phyloP scores from a whole-genome alignment of 2,888 invertebrate species.

The Catonia carolina region DNA sequence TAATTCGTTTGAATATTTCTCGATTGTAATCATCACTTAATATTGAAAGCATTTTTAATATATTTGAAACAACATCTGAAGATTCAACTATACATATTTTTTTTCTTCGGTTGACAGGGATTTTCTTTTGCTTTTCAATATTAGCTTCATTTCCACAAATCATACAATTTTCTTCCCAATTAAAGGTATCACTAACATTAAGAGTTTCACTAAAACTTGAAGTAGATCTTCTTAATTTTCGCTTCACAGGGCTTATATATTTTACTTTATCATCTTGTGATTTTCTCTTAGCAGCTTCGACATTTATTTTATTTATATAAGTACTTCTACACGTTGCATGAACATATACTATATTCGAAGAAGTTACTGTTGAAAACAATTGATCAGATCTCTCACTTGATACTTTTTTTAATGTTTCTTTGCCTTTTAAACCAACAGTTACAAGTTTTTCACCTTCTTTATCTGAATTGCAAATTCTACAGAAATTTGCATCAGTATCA shows the following conservation, averaged over 20 bases:
- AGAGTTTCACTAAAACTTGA: neutral
- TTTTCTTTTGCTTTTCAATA: neutral
- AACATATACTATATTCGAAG: too few relatives aligned
- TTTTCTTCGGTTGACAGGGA: too few relatives aligned
- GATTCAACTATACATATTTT: too few relatives aligned
- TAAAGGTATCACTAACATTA: neutral
- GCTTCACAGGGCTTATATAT: neutral
- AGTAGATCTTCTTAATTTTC: slow-evolving; percentile 6
- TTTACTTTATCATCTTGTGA: neutral
- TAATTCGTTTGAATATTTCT: neutral
- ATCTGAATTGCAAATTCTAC: too few relatives aligned
- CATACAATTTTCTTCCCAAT: neutral
- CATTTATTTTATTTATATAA: neutral
- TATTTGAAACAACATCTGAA: too few relatives aligned
- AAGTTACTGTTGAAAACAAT: too few relatives aligned
- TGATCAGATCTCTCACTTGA: too few relatives aligned
- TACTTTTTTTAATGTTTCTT: too few relatives aligned
- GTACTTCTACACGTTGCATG: neutral
- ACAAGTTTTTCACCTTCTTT: too few relatives aligned
- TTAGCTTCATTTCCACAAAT: neutral
- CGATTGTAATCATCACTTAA: neutral
- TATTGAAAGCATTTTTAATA: too few relatives aligned
- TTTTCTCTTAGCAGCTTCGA: neutral
- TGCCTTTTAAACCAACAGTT: too few relatives aligned
- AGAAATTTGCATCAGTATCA: too few relatives aligned